Percentiles rank a stretch among this genome's conserved stretches.
Conservation (phyloP, 2,888 invertebrate species). For the Gastrophysa polygoni region DNA sequence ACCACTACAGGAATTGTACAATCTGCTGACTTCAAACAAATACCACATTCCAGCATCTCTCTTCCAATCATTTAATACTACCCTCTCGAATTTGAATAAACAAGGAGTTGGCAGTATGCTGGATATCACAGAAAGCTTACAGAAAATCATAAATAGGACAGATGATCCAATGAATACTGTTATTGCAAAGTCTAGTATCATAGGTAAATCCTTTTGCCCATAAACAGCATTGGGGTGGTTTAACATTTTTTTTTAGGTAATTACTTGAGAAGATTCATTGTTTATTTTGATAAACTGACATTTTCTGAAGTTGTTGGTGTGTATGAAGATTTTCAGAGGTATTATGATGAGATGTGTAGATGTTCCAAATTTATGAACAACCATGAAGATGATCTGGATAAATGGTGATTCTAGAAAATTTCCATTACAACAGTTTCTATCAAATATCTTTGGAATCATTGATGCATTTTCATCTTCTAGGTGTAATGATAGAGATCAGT, state of each 20-base stretch:
- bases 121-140: constrained; percentile 51
- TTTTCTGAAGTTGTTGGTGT: constrained; percentile 83
- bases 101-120: constrained; percentile 59
- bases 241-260: constrained; percentile 65
- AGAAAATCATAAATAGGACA: constrained; percentile 40
- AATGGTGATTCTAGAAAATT: constrained; percentile 44
- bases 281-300: constrained; percentile 81
- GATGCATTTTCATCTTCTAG: constrained; percentile 34
- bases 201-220: constrained; percentile 60
- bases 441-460: not conserved
- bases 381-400: constrained; percentile 32
- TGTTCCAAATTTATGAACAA: constrained; percentile 26
- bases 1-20: constrained; percentile 71
- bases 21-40: constrained; percentile 67
- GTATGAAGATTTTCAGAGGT: constrained; percentile 72
- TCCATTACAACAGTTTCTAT: too few relatives aligned
- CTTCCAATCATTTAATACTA: constrained; percentile 65
- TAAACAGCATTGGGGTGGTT: not conserved
- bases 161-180: constrained; percentile 31
- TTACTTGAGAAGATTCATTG: constrained; percentile 79
- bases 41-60: constrained; percentile 65
- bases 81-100: constrained; percentile 64
- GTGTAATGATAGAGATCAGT: constrained; percentile 67
- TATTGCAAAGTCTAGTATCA: constrained; percentile 70
- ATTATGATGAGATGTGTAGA: constrained; percentile 59